Evolutionary conservation across 1,140 invertebrate genomes (phyloP).

Genomic region (Amyelois transitella): DNA sequence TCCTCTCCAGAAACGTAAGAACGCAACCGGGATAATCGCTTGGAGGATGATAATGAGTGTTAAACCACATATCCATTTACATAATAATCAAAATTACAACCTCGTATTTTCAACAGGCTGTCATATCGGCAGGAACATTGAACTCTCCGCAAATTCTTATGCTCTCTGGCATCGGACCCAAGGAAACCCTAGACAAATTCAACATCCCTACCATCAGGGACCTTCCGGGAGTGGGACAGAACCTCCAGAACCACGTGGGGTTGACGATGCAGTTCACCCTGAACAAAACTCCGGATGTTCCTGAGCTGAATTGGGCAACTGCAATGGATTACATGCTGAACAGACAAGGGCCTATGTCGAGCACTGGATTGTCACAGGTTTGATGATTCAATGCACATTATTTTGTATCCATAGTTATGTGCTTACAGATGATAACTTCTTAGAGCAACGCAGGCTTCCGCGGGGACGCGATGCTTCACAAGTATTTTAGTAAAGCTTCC

Average conservation of each 20-base stretch:
- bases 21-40: too few relatives aligned
- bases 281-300: conserved; percentile 72
- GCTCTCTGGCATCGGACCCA: conserved; percentile 80
- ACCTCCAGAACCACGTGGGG: conserved; percentile 84
- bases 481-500: too few relatives aligned
- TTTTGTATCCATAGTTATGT: too few relatives aligned
- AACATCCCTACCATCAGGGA: conserved; percentile 79
- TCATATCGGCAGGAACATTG: conserved; percentile 79
- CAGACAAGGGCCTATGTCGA: conserved; percentile 76
- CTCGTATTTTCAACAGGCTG: conserved; percentile 69
- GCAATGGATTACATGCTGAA: conserved; percentile 78
- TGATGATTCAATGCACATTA: too few relatives aligned
- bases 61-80: neutral
- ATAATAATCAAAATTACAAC: neutral
- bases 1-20: too few relatives aligned
- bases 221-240: conserved; percentile 84
- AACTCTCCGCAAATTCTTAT: conserved; percentile 81
- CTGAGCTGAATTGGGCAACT: conserved; percentile 77
- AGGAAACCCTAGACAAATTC: conserved; percentile 76
- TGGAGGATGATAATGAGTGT: too few relatives aligned
- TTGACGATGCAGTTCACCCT: conserved; percentile 71
- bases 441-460: too few relatives aligned
- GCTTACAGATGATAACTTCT: too few relatives aligned
- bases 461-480: too few relatives aligned
- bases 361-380: conserved; percentile 77